Evolutionary conservation across 2,113 vertebrate genomes (phyloP).

Genomic region (Sebastes fasciatus): DNA sequence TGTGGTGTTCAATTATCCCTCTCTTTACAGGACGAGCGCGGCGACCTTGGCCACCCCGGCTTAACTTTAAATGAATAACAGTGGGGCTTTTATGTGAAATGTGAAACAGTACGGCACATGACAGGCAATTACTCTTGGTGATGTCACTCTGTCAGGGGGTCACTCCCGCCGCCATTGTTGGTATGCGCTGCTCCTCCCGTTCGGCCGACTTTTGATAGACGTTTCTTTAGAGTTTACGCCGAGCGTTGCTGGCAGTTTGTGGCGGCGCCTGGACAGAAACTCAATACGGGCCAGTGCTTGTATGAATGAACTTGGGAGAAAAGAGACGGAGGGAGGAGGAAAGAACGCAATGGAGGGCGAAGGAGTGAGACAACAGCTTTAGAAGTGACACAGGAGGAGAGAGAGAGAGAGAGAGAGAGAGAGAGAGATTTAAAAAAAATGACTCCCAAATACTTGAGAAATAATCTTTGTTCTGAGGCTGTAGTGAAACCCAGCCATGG

Average conservation of each 20-base stretch:
- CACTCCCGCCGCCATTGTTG: constrained; percentile 75
- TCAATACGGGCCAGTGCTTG: constrained; percentile 66
- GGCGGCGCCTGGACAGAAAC: constrained; percentile 74
- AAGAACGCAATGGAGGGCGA: constrained; percentile 17
- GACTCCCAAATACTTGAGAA: constrained; percentile 16
- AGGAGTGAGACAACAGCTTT: constrained; percentile 51
- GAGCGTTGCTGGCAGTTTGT: constrained; percentile 56
- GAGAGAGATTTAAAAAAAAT: neutral
- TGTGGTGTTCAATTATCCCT: constrained; percentile 70
- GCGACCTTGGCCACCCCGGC: constrained; percentile 67
- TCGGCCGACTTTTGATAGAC: constrained; percentile 70
- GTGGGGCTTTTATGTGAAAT: constrained; percentile 70
- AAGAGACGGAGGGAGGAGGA: constrained; percentile 31
- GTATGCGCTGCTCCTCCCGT: constrained; percentile 51
- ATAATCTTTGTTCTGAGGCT: constrained; percentile 21
- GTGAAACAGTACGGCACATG: constrained; percentile 74
- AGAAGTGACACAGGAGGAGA: constrained; percentile 33
- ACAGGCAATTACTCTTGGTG: constrained; percentile 82
- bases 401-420: neutral
- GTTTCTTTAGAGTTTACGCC: constrained; percentile 72
- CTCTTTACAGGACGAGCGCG: constrained; percentile 61
- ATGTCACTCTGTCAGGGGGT: constrained; percentile 74
- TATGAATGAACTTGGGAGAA: constrained; percentile 60
- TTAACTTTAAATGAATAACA: constrained; percentile 72
- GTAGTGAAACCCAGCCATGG: constrained; percentile 28